phyloP scores from a whole-genome alignment of 2,888 invertebrate genomes.

The Heteromyza rotundicornis region DNA sequence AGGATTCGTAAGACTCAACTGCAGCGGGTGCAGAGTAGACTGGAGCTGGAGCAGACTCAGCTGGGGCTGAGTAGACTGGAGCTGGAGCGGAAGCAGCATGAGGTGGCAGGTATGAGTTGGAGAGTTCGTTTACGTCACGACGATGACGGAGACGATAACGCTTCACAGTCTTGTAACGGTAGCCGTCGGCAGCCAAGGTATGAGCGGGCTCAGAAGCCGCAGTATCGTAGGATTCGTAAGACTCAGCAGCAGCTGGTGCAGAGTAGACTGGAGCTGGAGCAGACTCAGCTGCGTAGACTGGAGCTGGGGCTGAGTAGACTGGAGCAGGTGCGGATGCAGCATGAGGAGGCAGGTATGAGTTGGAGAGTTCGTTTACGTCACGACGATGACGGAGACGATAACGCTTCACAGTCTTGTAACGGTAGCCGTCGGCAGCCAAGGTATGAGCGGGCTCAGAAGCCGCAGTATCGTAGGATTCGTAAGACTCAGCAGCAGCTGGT shows the following conservation, averaged over 20 bases:
- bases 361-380: slow-evolving; percentile 32
- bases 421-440: slow-evolving; percentile 37
- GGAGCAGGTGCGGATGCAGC: slow-evolving; percentile 13
- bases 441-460: slow-evolving; percentile 10
- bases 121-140: slow-evolving; percentile 36
- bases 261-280: slow-evolving; percentile 26
- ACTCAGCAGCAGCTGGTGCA: slow-evolving; percentile 11
- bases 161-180: slow-evolving; percentile 32
- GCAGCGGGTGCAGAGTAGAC: slow-evolving; percentile 15
- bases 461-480: background rate
- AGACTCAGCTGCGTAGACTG: slow-evolving; percentile 3
- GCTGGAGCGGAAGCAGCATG: slow-evolving; percentile 10
- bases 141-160: slow-evolving; percentile 51
- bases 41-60: slow-evolving; percentile 11
- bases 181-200: slow-evolving; percentile 30
- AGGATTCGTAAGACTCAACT: background rate
- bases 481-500: slow-evolving; percentile 5
- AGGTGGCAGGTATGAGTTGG: slow-evolving; percentile 39
- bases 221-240: slow-evolving; percentile 1
- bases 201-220: slow-evolving; percentile 14
- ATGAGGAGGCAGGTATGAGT: slow-evolving; percentile 27
- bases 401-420: slow-evolving; percentile 36
- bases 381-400: slow-evolving; percentile 34
- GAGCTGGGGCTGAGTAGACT: slow-evolving; percentile 13
- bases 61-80: background rate